Evolutionary conservation across 1,140 invertebrate genomes (phyloP), one percentile per base, ranked within the genome.

Genomic region (Colletes latitarsis): DNA sequence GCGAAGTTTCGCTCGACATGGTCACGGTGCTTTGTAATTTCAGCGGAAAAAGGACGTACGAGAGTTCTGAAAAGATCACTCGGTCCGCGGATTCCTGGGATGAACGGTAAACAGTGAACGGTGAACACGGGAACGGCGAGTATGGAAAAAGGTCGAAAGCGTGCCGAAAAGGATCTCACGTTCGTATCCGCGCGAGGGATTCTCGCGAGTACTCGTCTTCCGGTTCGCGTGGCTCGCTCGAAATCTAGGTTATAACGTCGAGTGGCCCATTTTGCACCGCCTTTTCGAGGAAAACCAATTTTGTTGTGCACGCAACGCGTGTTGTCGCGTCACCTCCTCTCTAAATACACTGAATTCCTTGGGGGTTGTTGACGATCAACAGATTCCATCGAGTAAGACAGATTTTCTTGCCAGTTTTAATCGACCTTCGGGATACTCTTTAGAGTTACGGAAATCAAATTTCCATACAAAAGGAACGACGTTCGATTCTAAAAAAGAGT

Each of bases 201-300:
- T 77, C 74, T 85, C 64, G 83, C 83, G 72, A 78, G 82, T 85
- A 41, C 85, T 85, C 58, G 72, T 73, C 72, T 82, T 74, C 57
- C 83, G 81, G 71, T 79, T 77, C 72, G 46, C 62, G 63, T 78
- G 57, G 57, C 19, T 41, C 53, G 30, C 77, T 85, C 73, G 19
- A 70, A 85, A 87, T 85, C 67, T 87, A 57, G 85, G 85, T 85
- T 87, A 82, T 30, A 58, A 3, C 83, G 76, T 67, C 46, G 72
- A 66, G 62, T 63, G 66, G 39, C 53, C 19, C 53, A 63, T 80
- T 73, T 77, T 68, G 67, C 76, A 6, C 30, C 39, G 39, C 12
- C 52, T 68, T 12, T 49, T 82, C 39, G n/a, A n/a, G 17, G 39
- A 14, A 43, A 60, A 81, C 69, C 66, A 62, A 55, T 60, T 63